phyloP scores from a whole-genome alignment of 2,113 vertebrate genomes.

The Pithys albifrons region DNA sequence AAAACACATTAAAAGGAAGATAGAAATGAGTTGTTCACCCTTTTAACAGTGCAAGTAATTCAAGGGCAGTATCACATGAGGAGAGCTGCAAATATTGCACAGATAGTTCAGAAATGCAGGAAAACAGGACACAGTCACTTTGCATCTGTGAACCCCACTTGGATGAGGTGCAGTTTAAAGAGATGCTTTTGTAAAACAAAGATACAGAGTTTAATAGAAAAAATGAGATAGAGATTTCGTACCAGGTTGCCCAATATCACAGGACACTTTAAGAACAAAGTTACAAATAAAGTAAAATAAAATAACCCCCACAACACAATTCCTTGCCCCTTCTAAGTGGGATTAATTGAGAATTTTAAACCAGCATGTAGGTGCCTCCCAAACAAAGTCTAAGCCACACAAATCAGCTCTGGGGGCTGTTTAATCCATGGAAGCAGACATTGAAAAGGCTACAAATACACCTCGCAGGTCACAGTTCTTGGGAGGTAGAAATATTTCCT shows the following conservation, averaged over 20 bases:
- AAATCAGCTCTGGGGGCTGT: background rate
- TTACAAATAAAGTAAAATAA: background rate
- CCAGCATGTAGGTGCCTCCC: background rate
- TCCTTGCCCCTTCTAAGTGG: background rate
- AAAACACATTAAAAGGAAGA: background rate
- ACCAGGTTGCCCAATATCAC: background rate
- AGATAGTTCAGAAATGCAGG: background rate
- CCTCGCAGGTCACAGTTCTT: background rate
- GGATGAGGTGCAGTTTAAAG: background rate
- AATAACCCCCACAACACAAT: background rate
- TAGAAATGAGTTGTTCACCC: background rate
- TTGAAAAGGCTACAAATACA: background rate
- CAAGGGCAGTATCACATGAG: no score
- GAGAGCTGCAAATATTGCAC: background rate
- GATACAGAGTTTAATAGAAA: background rate
- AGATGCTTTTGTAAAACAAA: background rate
- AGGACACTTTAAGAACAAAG: background rate
- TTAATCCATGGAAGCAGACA: background rate
- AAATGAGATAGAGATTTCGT: background rate
- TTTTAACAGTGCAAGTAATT: background rate
- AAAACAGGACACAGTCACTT: background rate
- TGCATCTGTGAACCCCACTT: background rate
- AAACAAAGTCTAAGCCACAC: background rate
- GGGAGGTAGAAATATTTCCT: background rate
- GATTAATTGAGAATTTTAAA: background rate